These are phyloP conservation scores for Melospiza georgiana DNA, from an alignment of 2,113 vertebrate genomes.

Conservation along the genomic window DNA sequence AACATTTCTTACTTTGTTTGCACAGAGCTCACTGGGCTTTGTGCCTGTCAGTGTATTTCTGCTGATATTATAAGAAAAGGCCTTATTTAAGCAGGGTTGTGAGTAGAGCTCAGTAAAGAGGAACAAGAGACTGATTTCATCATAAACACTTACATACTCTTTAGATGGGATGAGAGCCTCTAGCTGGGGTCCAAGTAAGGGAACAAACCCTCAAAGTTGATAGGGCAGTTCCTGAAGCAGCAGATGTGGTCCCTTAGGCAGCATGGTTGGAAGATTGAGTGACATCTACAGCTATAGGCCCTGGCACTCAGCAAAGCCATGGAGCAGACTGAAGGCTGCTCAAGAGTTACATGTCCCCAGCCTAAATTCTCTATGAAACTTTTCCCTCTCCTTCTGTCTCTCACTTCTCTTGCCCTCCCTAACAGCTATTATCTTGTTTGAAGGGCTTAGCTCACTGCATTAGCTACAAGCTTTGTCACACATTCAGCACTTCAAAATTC, in stretches of 20 bases:
- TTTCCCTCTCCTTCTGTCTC: neutral
- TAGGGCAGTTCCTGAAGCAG: neutral
- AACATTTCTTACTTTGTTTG: neutral
- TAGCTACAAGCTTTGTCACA: neutral
- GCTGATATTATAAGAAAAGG: neutral
- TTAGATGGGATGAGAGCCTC: neutral
- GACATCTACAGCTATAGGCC: neutral
- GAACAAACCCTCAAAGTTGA: neutral
- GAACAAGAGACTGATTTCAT: neutral
- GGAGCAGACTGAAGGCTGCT: neutral
- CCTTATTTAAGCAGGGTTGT: neutral
- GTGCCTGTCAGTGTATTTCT: neutral
- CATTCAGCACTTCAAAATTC: neutral
- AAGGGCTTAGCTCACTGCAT: neutral
- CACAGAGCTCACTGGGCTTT: neutral
- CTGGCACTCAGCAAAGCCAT: neutral
- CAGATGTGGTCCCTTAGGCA: rapidly evolving
- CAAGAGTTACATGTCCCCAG: neutral
- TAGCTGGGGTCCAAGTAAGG: neutral
- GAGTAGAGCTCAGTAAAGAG: neutral
- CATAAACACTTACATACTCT: neutral
- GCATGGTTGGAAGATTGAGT: rapidly evolving
- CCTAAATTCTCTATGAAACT: neutral
- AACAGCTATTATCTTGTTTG: neutral
- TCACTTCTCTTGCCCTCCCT: neutral